Evolutionary conservation across 2,888 invertebrate genomes (phyloP).

Genomic region (Drosophila leonis): DNA sequence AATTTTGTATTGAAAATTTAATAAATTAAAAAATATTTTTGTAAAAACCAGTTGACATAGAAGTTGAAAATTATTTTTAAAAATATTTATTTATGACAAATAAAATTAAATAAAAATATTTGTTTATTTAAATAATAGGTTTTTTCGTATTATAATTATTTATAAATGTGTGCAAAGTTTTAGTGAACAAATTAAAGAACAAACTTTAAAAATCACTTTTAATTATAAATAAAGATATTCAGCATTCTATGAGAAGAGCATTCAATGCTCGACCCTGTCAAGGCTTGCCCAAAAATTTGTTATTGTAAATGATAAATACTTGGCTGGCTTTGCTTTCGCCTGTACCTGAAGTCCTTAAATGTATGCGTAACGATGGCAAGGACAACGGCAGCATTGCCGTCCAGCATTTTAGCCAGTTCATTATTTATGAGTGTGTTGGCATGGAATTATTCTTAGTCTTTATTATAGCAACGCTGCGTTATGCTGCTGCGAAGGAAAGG

Average conservation of each 20-base stretch:
- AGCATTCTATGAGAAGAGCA: slow-evolving; percentile 3
- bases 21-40: no score
- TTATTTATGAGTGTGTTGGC: slow-evolving; percentile 83
- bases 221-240: no score
- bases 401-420: slow-evolving; percentile 69
- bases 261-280: neutral
- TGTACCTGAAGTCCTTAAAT: slow-evolving; percentile 57
- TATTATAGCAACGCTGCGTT: slow-evolving; percentile 55
- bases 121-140: no score
- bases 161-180: no score
- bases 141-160: no score
- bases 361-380: slow-evolving; percentile 64
- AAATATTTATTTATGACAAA: no score
- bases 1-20: no score
- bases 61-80: no score
- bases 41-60: no score
- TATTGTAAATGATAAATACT: slow-evolving; percentile 74
- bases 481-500: slow-evolving; percentile 33
- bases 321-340: slow-evolving; percentile 61
- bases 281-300: slow-evolving; percentile 9
- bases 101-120: no score
- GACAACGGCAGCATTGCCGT: slow-evolving; percentile 49
- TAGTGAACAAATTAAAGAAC: no score
- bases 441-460: slow-evolving; percentile 81
- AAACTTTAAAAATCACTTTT: no score